Conservation (phyloP, 2,797 vertebrate species). For the Phoxinus dragarum region DNA sequence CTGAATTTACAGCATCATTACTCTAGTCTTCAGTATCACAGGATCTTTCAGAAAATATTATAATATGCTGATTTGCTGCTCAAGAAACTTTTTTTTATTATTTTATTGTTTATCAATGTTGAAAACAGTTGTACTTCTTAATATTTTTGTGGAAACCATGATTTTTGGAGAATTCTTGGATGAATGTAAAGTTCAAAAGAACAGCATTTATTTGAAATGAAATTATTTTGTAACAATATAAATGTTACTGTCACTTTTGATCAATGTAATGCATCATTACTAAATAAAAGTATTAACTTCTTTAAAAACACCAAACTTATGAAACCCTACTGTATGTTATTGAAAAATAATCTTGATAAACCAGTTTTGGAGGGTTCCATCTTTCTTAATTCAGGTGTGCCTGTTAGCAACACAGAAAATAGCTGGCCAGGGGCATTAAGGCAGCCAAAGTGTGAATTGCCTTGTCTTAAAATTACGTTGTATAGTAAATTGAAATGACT, state of each 20-base stretch:
- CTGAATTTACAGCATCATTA: background rate
- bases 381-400: background rate
- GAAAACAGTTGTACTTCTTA: background rate
- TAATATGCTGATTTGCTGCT: background rate
- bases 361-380: background rate
- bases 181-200: background rate
- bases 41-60: background rate
- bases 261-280: background rate
- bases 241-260: background rate
- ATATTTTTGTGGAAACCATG: background rate
- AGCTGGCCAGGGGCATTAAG: background rate
- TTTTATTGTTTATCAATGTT: background rate
- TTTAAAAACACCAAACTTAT: background rate
- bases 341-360: background rate
- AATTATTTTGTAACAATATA: background rate
- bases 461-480: background rate
- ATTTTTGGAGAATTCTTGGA: background rate
- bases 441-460: background rate
- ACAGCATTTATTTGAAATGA: background rate
- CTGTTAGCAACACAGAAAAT: conserved; percentile 5
- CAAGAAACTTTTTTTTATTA: background rate
- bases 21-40: background rate
- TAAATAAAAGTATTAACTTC: background rate
- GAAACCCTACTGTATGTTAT: background rate
- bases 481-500: background rate